These are phyloP conservation scores for Cinclus mexicanus DNA, from an alignment of 2,113 vertebrate species.

Conservation along the genomic window DNA sequence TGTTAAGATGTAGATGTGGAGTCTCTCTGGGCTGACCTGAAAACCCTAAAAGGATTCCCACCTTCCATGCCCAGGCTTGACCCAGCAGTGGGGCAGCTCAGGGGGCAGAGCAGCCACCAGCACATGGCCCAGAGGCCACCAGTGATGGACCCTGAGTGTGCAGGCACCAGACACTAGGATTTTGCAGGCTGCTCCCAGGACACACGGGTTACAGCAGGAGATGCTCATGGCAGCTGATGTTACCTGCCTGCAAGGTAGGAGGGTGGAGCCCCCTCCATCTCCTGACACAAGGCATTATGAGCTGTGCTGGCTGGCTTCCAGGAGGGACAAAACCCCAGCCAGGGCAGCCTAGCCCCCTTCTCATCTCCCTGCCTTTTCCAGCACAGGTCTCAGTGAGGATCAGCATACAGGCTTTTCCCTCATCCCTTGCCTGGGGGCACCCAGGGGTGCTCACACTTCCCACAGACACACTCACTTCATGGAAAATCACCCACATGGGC, in stretches of 20 bases:
- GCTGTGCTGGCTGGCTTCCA: not conserved
- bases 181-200: not conserved
- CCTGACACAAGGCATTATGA: not conserved
- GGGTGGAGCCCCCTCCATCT: not conserved
- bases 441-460: not conserved
- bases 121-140: not conserved
- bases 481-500: not conserved
- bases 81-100: fast-evolving
- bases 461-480: not conserved
- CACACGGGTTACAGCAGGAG: not conserved
- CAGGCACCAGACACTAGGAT: not conserved
- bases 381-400: not conserved
- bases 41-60: not conserved
- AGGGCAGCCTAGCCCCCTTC: not conserved
- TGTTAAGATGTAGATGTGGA: fast-evolving
- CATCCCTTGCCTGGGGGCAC: not conserved
- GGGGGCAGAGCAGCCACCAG: not conserved
- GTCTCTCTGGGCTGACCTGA: not conserved
- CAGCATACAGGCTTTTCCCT: not conserved
- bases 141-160: fast-evolving
- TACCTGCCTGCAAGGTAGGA: not conserved
- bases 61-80: fast-evolving
- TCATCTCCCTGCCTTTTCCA: not conserved
- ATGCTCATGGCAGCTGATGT: not conserved
- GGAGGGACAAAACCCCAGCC: not conserved